Evolutionary conservation across 2,113 vertebrate genomes (phyloP).

Genomic region (Myiagra hebetior): DNA sequence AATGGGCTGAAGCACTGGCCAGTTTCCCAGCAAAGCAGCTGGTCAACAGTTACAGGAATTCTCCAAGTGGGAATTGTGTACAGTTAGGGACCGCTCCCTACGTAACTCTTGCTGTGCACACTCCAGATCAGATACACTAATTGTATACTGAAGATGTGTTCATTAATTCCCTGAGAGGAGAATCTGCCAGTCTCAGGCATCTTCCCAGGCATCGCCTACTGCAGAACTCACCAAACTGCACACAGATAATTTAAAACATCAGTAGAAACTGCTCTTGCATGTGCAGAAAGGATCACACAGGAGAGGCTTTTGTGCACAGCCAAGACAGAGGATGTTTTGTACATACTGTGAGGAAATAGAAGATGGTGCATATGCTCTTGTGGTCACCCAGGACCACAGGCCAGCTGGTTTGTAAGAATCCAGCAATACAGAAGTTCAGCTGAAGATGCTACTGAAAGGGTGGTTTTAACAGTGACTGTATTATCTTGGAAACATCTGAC

Average conservation of each 20-base stretch:
- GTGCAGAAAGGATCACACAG: neutral
- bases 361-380: neutral
- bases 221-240: neutral
- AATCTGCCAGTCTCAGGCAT: neutral
- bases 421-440: neutral
- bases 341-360: neutral
- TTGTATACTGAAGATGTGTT: neutral
- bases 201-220: neutral
- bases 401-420: neutral
- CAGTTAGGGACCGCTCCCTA: neutral
- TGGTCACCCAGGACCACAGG: neutral
- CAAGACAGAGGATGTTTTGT: neutral
- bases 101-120: neutral
- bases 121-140: neutral
- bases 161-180: neutral
- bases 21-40: neutral
- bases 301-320: neutral
- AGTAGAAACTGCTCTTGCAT: neutral
- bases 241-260: accelerated
- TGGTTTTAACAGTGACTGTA: neutral
- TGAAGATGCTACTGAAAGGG: neutral
- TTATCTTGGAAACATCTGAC: neutral
- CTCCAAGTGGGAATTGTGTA: neutral
- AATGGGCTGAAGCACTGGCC: neutral
- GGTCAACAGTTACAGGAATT: neutral